Percentiles rank a stretch among this genome's conserved stretches.
Evolutionary conservation across 2,888 invertebrate genomes (phyloP).

Genomic region (Octonoba sinensis): DNA sequence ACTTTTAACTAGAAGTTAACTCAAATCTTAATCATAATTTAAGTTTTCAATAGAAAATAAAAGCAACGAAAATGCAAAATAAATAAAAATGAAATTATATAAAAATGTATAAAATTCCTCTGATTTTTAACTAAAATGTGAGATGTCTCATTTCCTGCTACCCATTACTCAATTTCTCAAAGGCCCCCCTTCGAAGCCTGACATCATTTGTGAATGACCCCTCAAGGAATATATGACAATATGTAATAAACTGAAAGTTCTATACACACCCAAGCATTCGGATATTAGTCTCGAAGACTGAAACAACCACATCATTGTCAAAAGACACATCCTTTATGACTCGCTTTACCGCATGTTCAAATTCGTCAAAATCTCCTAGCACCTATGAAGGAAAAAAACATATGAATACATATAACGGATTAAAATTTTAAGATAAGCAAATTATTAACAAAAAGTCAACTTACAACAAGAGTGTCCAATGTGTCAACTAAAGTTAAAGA

Average conservation of each 20-base stretch:
- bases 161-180: no score
- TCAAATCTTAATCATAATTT: no score
- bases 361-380: conserved; percentile 92
- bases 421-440: background rate
- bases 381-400: conserved; percentile 73
- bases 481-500: conserved; percentile 95
- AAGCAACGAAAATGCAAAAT: no score
- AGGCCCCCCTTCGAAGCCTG: no score
- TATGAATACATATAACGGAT: background rate
- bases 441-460: conserved; percentile 63
- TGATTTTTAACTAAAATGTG: no score
- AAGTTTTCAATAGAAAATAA: no score
- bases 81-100: no score
- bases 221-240: no score
- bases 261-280: conserved; percentile 93
- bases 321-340: conserved; percentile 90
- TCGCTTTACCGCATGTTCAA: conserved; percentile 89
- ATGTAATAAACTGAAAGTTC: background rate
- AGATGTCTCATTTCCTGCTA: no score
- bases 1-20: no score
- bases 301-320: conserved; percentile 94
- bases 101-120: no score
- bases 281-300: conserved; percentile 98
- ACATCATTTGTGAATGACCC: no score
- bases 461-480: conserved; percentile 88